Percentiles rank a stretch among this genome's conserved stretches.
Conservation (phyloP, 2,797 vertebrate genomes). For the Hephaestus fuliginosus region DNA sequence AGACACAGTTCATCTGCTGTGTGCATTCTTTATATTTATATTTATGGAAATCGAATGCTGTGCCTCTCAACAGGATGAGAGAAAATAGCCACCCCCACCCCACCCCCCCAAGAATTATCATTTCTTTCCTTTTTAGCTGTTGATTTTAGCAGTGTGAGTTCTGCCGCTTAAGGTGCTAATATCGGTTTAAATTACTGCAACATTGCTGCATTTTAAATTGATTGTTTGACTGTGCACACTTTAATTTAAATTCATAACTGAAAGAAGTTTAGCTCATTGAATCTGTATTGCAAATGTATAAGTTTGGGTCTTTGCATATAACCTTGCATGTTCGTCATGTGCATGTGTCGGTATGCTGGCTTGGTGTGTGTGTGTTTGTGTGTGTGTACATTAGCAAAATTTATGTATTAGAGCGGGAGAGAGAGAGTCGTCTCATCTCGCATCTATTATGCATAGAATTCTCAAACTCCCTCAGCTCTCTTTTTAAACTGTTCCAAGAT, state of each 20-base stretch:
- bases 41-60: conserved; percentile 75
- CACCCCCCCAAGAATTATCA: conserved; percentile 58
- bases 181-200: conserved; percentile 77
- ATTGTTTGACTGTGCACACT: conserved; percentile 68
- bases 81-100: conserved; percentile 44
- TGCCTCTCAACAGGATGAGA: conserved; percentile 65
- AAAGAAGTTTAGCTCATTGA: conserved; percentile 54
- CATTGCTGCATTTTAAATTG: conserved; percentile 78
- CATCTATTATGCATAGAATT: conserved; percentile 74
- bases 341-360: conserved; percentile 20
- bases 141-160: conserved; percentile 78
- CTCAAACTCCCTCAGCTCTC: conserved; percentile 65
- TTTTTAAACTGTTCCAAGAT: conserved; percentile 75
- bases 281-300: conserved; percentile 59
- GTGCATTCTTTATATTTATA: conserved; percentile 75
- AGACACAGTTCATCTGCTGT: conserved; percentile 54
- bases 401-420: conserved; percentile 49
- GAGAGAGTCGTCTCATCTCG: conserved; percentile 51
- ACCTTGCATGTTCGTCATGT: conserved; percentile 53
- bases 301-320: conserved; percentile 60
- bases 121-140: conserved; percentile 74
- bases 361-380: conserved; percentile 4
- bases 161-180: conserved; percentile 78
- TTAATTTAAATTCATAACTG: conserved; percentile 66
- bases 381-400: conserved; percentile 41